Evolutionary conservation across 37 sponge, comb jelly and placozoan genomes (phyloP), one percentile per base, ranked within the genome.

Genomic region (Haliclona indistincta): DNA sequence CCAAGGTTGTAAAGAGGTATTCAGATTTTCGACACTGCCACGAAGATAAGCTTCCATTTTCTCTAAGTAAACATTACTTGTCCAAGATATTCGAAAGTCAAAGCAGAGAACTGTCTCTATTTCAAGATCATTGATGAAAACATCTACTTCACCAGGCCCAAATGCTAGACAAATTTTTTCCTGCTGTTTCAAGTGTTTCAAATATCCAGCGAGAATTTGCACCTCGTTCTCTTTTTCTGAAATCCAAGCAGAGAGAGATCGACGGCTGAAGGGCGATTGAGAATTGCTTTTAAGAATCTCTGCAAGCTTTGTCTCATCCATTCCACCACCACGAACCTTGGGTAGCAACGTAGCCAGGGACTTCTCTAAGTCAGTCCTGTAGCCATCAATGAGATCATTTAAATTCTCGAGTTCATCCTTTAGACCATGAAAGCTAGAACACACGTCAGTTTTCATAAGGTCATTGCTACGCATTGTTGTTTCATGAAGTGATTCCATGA

Each of bases 161-260:
- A n/a, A n/a, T n/a, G n/a, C n/a, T n/a, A n/a, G n/a, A n/a, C n/a
- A n/a, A n/a, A n/a, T n/a, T n/a, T n/a, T n/a, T n/a, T n/a, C n/a
- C n/a, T n/a, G n/a, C n/a, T n/a, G n/a, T n/a, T n/a, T n/a, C n/a
- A n/a, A n/a, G n/a, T n/a, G n/a, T n/a, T n/a, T n/a, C n/a, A n/a
- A n/a, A n/a, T n/a, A n/a, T n/a, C n/a, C n/a, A n/a, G n/a, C n/a
- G n/a, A n/a, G n/a, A n/a, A n/a, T n/a, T n/a, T n/a, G n/a, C 0
- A 73, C 43, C 26, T 81, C 82, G 2, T 63, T 2, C n/a, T 81
- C 73, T 81, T 81, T 81, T 1, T 28, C 38, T 37, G 43, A 2
- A 1, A 81, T 38, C 56, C 63, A 81, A 0, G 6, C 26, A 37
- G 4, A 0, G 17, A 72, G 32, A 2, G 38, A 33, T 1, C n/a